Percentiles rank a stretch among this genome's conserved stretches.
phyloP scores from a whole-genome alignment of 2,797 vertebrate genomes.

The Crossoptilon crossoptilon region DNA sequence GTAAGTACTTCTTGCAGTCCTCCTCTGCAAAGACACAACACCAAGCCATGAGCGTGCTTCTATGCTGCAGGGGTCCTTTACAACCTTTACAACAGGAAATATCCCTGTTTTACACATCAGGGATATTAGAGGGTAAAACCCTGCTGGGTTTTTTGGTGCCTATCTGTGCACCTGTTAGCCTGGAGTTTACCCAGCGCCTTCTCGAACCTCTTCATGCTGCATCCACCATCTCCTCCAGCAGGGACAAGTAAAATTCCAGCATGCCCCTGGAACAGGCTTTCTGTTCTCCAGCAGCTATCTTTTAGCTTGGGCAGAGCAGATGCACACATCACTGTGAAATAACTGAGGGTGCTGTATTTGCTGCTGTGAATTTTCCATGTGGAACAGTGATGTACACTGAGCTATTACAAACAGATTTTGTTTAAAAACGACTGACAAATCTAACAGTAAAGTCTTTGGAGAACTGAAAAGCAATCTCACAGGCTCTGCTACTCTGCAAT shows the following conservation, averaged over 20 bases:
- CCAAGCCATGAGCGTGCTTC: accelerated
- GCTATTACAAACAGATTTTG: background rate
- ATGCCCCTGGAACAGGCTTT: too few species aligned
- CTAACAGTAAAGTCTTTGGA: background rate
- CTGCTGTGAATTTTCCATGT: background rate
- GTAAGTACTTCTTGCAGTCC: conserved; percentile 85
- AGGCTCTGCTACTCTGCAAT: background rate
- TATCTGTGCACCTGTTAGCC: background rate
- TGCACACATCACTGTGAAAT: background rate
- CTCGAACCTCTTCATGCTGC: background rate
- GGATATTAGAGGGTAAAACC: background rate
- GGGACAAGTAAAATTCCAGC: too few species aligned
- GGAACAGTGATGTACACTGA: background rate
- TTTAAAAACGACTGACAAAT: background rate
- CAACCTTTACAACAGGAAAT: background rate
- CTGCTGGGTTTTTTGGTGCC: background rate
- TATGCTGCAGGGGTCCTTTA: background rate
- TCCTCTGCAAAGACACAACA: conserved; percentile 80
- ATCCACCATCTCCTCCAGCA: background rate
- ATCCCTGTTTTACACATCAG: background rate
- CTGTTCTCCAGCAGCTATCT: too few species aligned
- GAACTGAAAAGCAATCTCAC: background rate
- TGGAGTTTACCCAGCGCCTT: background rate
- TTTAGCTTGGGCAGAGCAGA: too few species aligned
- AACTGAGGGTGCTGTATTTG: accelerated